Evolutionary conservation across 2,797 vertebrate genomes (phyloP).

Genomic region (Pempheris klunzingeri): DNA sequence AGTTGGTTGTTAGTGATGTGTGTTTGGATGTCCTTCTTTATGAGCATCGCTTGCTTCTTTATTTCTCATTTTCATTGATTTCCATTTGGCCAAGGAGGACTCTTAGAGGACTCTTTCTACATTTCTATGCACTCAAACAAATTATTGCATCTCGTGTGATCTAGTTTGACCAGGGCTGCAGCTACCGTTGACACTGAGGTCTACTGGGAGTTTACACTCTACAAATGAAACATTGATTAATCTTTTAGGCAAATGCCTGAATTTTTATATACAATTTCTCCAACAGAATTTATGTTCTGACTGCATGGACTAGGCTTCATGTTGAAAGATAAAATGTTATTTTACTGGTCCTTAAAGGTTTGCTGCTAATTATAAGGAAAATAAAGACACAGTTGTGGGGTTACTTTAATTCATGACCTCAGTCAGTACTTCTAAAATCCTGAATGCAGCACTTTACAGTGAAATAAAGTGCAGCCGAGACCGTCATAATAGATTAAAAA

Average conservation of each 20-base stretch:
- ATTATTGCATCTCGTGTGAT: too few species aligned
- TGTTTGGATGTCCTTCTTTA: too few species aligned
- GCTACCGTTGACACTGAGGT: too few species aligned
- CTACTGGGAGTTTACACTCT: not conserved
- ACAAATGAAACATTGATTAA: too few species aligned
- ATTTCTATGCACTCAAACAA: too few species aligned
- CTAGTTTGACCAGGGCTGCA: too few species aligned
- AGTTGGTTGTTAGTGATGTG: too few species aligned
- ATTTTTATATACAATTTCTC: not conserved
- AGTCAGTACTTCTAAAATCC: not conserved
- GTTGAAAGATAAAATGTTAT: not conserved
- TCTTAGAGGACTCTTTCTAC: too few species aligned
- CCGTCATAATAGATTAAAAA: not conserved
- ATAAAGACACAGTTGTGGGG: not conserved
- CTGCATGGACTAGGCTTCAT: not conserved
- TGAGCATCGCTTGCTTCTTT: too few species aligned
- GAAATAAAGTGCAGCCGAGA: not conserved
- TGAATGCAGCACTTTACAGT: not conserved
- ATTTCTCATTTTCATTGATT: too few species aligned
- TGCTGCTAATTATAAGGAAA: not conserved
- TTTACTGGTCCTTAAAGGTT: not conserved
- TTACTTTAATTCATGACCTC: not conserved
- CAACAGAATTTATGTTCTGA: not conserved
- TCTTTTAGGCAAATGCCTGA: not conserved
- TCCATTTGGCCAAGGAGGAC: too few species aligned